Evolutionary conservation across 1,140 invertebrate genomes (phyloP), one percentile per base, ranked within the genome.

Genomic region (Coelopa frigida): DNA sequence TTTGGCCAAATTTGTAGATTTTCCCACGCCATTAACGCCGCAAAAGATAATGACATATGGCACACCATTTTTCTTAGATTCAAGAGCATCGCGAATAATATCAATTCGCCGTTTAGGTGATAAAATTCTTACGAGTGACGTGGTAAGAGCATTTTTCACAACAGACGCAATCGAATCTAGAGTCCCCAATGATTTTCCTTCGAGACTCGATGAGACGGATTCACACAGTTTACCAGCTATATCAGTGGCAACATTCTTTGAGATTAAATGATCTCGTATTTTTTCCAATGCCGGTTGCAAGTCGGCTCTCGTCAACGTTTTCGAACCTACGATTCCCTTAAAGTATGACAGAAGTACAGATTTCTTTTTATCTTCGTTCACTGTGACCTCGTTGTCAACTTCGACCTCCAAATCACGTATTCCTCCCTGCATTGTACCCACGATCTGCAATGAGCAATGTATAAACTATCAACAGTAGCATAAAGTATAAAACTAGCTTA

Each of bases 1-100:
- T 81, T 99, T 99, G 3, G 97, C 96, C 27, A 99, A 73, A 75
- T 99, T 99, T 3, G 97, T 99, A 0, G 94, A 98, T 67, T 99
- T 99, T 37, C 97, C 97, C 3, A 99, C 97, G 32, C 97, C 97
- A 71, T 99, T 99, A 0, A 99, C 97, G 37, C 97, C 97, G 74
- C 97, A 99, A 68, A 99, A 99, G 0, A 90, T 82, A 74, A 99
- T 91, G 2, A 93, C 85, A 70, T 94, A 99, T 1, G 97, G 95
- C n/a, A 82, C 75, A 1, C 76, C 73, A 51, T 83, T 75, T 40
- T 83, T 78, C 56, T 89, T 84, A 3, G 92, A 86, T 59, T 98
- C 92, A 50, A 94, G 72, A 15, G 94, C 93, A 70, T 99, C 97
- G 47, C 97, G 78, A 10, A 99, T 75, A 60, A 99, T 96, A 72